Percentiles rank a stretch among this genome's conserved stretches.
Evolutionary conservation across 2,797 vertebrate genomes (phyloP).

Genomic region (Pseudochirops cupreus): DNA sequence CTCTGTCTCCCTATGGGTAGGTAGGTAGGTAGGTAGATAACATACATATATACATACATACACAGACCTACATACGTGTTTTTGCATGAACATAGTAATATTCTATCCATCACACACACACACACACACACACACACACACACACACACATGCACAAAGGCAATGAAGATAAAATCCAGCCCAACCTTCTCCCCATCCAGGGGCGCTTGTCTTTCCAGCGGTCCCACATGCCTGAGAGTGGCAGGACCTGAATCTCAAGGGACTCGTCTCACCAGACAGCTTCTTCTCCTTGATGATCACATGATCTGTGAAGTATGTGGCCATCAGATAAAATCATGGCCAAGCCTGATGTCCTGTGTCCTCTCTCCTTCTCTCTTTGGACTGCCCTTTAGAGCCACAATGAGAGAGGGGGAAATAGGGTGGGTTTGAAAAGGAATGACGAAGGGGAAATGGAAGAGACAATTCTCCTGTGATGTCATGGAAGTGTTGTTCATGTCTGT

Average conservation of each 20-base stretch:
- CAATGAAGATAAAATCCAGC: slow-evolving; percentile 49
- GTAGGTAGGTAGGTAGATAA: not conserved
- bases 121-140: not conserved
- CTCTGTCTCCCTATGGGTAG: not conserved
- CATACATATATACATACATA: not conserved
- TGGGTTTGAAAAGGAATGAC: not conserved
- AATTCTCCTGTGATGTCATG: slow-evolving; percentile 68
- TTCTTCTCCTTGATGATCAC: slow-evolving; percentile 10
- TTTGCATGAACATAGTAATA: not conserved
- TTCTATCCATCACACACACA: not conserved
- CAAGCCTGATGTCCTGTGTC: not conserved
- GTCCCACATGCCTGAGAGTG: slow-evolving; percentile 82
- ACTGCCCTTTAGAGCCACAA: not conserved
- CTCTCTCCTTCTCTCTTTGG: not conserved
- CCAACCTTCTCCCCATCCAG: slow-evolving; percentile 84
- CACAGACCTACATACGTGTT: not conserved
- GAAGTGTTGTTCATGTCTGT: slow-evolving; percentile 35
- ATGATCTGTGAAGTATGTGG: not conserved
- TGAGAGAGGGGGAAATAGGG: slow-evolving; percentile 13
- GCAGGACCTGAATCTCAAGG: not conserved
- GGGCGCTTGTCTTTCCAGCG: slow-evolving; percentile 85
- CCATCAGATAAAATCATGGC: not conserved
- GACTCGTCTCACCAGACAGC: not conserved
- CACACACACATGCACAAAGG: not conserved
- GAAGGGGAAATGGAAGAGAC: not conserved